Percentiles rank a stretch among this genome's conserved stretches.
Evolutionary conservation across 2,797 vertebrate species (phyloP).

Genomic region (Steatocranus sp.): DNA sequence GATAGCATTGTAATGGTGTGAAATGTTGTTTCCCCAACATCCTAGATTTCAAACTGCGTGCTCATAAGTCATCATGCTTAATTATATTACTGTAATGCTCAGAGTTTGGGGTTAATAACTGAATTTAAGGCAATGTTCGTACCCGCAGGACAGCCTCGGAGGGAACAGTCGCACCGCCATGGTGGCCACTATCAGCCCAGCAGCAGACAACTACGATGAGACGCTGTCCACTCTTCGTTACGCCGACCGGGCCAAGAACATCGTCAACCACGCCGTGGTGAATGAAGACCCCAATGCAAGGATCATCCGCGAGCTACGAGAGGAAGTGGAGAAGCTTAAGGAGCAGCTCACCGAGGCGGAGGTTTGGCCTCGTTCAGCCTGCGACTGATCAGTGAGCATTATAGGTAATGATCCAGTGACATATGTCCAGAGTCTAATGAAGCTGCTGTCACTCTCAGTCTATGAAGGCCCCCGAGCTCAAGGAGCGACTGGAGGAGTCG

Average conservation of each 20-base stretch:
- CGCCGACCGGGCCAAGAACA: conserved; percentile 90
- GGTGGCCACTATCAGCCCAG: conserved; percentile 94
- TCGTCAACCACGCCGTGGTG: conserved; percentile 89
- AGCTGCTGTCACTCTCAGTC: conserved; percentile 69
- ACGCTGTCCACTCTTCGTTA: conserved; percentile 92
- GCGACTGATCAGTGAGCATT: not conserved
- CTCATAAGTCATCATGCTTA: not conserved
- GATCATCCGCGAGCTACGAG: conserved; percentile 90
- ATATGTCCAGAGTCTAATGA: not conserved
- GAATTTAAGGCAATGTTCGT: not conserved
- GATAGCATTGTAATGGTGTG: not conserved
- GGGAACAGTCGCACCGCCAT: conserved; percentile 97
- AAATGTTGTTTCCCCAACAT: not conserved
- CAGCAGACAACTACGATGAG: conserved; percentile 94
- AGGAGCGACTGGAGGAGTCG: conserved; percentile 92
- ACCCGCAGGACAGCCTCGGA: conserved; percentile 87
- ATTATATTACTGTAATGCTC: not conserved
- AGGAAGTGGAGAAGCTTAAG: conserved; percentile 91
- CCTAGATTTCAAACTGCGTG: not conserved
- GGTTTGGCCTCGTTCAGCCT: conserved; percentile 60
- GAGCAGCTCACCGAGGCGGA: conserved; percentile 93
- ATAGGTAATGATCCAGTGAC: not conserved
- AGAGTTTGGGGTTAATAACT: not conserved
- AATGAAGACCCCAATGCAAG: conserved; percentile 94
- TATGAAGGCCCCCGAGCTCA: conserved; percentile 92